phyloP scores from a whole-genome alignment of 1,140 invertebrate genomes.

The Homalodisca vitripennis region DNA sequence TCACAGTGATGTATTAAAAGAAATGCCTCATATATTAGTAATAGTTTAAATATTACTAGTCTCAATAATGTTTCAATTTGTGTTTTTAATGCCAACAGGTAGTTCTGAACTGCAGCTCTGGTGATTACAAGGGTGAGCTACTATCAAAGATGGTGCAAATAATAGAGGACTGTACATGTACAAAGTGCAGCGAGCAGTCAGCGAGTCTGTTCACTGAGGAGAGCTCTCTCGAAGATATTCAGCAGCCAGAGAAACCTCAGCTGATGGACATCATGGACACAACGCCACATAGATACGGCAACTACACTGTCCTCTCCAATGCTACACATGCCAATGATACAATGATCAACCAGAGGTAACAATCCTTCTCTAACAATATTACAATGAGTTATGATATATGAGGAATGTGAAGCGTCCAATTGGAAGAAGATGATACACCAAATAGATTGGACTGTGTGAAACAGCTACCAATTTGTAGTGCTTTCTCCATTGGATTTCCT shows the following conservation, averaged over 20 bases:
- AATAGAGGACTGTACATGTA: constrained; percentile 63
- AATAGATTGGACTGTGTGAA: too few relatives aligned
- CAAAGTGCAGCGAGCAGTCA: constrained; percentile 51
- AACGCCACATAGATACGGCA: neutral
- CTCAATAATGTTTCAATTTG: too few relatives aligned
- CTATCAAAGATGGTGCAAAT: constrained; percentile 63
- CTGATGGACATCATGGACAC: constrained; percentile 27
- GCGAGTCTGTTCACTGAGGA: constrained; percentile 31
- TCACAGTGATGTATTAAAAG: too few relatives aligned
- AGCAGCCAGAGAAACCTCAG: neutral
- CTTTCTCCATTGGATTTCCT: too few relatives aligned
- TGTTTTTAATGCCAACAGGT: too few relatives aligned
- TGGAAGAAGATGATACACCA: too few relatives aligned
- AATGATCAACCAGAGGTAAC: constrained; percentile 22
- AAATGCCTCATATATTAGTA: too few relatives aligned
- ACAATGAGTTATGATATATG: too few relatives aligned
- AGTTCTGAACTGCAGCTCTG: constrained; percentile 53
- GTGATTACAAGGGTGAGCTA: constrained; percentile 51
- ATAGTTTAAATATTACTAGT: too few relatives aligned
- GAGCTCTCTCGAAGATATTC: neutral
- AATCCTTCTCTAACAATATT: too few relatives aligned
- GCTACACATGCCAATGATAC: constrained; percentile 12
- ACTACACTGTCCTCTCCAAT: neutral
- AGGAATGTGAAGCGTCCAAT: too few relatives aligned
- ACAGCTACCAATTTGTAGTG: too few relatives aligned